Base-by-base conservation (phyloP, 2,888 invertebrate species). In the Ashinkailepas kermadecensis region DNA sequence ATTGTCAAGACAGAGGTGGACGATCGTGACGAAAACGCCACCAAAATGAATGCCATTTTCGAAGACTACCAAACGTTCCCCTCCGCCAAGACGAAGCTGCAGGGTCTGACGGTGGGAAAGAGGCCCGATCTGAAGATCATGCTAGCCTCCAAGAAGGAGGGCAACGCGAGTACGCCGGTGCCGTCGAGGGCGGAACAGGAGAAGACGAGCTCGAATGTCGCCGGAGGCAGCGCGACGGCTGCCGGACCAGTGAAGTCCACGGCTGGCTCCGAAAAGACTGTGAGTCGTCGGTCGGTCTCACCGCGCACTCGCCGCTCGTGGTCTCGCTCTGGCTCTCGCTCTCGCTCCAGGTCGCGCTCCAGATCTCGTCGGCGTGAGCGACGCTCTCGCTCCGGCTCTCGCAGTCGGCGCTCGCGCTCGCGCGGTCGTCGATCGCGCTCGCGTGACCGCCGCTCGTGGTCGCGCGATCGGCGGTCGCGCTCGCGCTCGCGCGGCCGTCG, bases 21-120 rank as follows among this genome's bases (percentile, higher is more conserved):
- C 15, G 74, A 74, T 1, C 15, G 18, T 18, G 54, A 18, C 58
- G 58, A 78, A n/a, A 78, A 25, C n/a, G 58, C 58, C 13, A 12
- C 56, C 23, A 78, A 78, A 25, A 78, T 78, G 78, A 78, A 58
- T n/a, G 57, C 78, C 4, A 13, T 78, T 2, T 78, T 78, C 15
- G 78, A 78, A 58, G 78, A 78, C n/a, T 78, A 78, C 78, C 56
- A 78, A 23, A 8, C 54, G 56, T 3, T 58, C 4, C 0, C 58
- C 23, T 21, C 6, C 3, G 54, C 10, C 18, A 78, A 78, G 78
- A 13, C 18, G 21, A 78, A 58, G 58, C 18, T 54, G 18, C 54
- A 54, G 54, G 54, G 54, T 7, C 3, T 54, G 15, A 18, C 74
- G 3, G 54, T 74, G 8, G 74, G 74, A n/a, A 54, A 54, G 39